These are phyloP conservation scores for Phenganax subtilis DNA, from an alignment of 92 coral and sea anemone species.

Conservation along the genomic window DNA sequence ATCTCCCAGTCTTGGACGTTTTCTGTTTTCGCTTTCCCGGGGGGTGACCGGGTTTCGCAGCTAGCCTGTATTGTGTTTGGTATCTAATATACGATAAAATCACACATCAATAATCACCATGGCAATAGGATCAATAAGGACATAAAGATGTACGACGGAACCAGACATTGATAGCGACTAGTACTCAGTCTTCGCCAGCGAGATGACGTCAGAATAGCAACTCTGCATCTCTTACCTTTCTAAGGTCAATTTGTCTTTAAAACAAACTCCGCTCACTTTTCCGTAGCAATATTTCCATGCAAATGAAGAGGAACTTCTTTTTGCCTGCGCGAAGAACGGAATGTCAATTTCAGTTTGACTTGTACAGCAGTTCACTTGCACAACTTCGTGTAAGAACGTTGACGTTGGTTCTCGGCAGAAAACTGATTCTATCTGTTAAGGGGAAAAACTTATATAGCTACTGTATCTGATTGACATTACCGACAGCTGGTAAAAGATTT, in stretches of 20 bases:
- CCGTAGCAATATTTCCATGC: conserved; percentile 34
- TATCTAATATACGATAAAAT: conserved; percentile 3
- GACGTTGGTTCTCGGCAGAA: conserved; percentile 47
- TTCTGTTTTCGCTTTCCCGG: not conserved
- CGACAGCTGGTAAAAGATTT: too few relatives aligned
- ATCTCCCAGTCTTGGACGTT: not conserved
- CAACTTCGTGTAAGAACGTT: conserved; percentile 11
- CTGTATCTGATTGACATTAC: not conserved
- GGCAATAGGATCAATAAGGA: too few relatives aligned
- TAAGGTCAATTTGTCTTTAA: conserved; percentile 35
- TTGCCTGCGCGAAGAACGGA: conserved; percentile 30
- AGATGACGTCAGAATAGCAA: too few relatives aligned
- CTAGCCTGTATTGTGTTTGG: conserved; percentile 31
- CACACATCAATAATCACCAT: not conserved
- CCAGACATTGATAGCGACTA: too few relatives aligned
- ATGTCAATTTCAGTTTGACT: conserved; percentile 1
- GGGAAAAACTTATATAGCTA: too few relatives aligned
- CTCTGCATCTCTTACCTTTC: conserved; percentile 20
- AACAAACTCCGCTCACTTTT: conserved; percentile 48
- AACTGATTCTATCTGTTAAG: conserved; percentile 54
- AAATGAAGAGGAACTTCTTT: not conserved
- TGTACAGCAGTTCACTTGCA: conserved; percentile 21
- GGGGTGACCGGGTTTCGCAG: conserved; percentile 11
- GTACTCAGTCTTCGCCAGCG: too few relatives aligned
- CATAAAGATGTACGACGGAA: too few relatives aligned